phyloP scores from a whole-genome alignment of 2,888 invertebrate species.

The Luperina testacea region DNA sequence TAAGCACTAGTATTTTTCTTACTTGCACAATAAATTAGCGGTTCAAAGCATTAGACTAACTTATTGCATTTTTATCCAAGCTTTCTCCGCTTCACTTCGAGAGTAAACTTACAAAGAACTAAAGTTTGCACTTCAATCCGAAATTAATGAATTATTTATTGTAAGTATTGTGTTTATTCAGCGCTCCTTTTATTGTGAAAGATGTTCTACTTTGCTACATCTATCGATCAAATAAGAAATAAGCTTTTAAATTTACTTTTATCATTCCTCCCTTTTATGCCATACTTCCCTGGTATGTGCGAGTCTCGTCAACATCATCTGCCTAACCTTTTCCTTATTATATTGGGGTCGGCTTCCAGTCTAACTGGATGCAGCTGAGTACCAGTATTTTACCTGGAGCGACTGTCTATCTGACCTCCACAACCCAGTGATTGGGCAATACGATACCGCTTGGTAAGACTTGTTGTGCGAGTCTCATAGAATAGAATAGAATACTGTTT shows the following conservation, averaged over 20 bases:
- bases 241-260: not conserved
- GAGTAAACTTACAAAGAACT: conserved; percentile 49
- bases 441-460: not conserved
- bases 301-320: not conserved
- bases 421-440: not conserved
- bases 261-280: not conserved
- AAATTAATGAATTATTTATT: conserved; percentile 55
- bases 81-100: conserved; percentile 31
- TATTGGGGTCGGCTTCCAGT: no score
- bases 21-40: conserved; percentile 47
- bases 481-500: no score
- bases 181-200: not conserved
- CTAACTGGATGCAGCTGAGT: no score
- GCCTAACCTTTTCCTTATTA: no score
- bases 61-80: conserved; percentile 60
- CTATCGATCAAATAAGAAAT: not conserved
- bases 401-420: not conserved
- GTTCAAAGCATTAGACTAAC: conserved; percentile 59
- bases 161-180: conserved; percentile 28
- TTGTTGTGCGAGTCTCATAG: no score
- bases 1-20: conserved; percentile 46
- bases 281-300: not conserved
- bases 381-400: not conserved
- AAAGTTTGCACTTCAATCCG: conserved; percentile 41
- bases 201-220: not conserved